Evolutionary conservation across 2,113 vertebrate species (phyloP).

Genomic region (Ptilonorhynchus violaceus): DNA sequence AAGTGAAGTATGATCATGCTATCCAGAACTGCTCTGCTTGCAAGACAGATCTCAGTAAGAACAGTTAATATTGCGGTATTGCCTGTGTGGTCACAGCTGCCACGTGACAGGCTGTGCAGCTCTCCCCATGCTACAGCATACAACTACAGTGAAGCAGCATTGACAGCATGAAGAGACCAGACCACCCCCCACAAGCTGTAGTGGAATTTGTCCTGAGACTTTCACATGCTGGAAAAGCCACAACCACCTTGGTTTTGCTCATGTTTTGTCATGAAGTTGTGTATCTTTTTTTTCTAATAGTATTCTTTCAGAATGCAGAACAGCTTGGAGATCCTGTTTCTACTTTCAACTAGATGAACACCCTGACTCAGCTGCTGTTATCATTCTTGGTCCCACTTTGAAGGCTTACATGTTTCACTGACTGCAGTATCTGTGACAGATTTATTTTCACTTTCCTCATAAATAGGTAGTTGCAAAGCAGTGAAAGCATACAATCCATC

Average conservation of each 20-base stretch:
- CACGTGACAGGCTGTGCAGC: accelerated
- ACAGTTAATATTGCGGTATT: neutral
- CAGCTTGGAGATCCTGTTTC: neutral
- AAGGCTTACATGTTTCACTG: neutral
- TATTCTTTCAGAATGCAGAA: neutral
- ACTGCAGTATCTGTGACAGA: neutral
- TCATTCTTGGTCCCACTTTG: neutral
- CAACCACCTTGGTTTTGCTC: neutral
- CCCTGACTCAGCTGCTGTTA: neutral
- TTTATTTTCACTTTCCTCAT: neutral
- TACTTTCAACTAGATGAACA: neutral
- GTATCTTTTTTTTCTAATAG: neutral
- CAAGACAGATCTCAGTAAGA: neutral
- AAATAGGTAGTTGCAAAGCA: neutral
- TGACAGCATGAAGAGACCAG: neutral
- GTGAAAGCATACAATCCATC: neutral
- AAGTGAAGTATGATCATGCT: neutral
- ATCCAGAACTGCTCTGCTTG: neutral
- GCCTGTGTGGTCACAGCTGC: neutral
- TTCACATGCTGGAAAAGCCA: neutral
- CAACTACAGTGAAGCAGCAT: neutral
- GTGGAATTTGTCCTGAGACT: neutral
- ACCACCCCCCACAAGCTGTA: neutral
- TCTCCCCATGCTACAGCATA: neutral
- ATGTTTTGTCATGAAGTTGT: accelerated